A percentile compares a stretch with the other conserved stretches of the same genome.
Evolutionary conservation across 92 coral and sea anemone genomes (phyloP).

Genomic region (Palythoa caribaeorum): DNA sequence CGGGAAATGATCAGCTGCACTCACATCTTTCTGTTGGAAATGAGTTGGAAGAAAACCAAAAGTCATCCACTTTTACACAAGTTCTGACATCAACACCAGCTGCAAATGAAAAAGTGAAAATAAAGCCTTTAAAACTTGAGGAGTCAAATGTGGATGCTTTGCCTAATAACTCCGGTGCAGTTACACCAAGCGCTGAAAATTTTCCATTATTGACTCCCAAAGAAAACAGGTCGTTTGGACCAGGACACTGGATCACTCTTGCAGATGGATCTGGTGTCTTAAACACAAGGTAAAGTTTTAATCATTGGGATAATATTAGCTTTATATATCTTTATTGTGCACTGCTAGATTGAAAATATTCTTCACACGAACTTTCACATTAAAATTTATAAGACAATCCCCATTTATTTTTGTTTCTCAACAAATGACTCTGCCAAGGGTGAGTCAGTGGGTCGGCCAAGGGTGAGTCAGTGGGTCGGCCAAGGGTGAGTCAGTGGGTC

Average conservation of each 20-base stretch:
- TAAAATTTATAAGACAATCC: too few species aligned
- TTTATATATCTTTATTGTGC: background rate
- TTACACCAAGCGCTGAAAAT: background rate
- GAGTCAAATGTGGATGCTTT: slow-evolving; percentile 35
- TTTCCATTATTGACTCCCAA: slow-evolving; percentile 68
- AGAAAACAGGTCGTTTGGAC: slow-evolving; percentile 57
- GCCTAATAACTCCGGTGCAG: background rate
- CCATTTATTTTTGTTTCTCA: too few species aligned
- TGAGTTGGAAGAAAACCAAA: background rate
- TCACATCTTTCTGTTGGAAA: background rate
- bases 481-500: too few species aligned
- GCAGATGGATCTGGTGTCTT: slow-evolving; percentile 94
- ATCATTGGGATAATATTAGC: background rate
- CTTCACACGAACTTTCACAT: background rate
- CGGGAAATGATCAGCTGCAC: background rate
- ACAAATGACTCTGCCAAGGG: too few species aligned
- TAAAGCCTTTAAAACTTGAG: slow-evolving; percentile 59
- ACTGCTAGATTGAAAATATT: background rate
- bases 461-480: too few species aligned
- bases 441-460: too few species aligned
- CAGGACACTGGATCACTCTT: slow-evolving; percentile 87
- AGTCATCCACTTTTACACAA: slow-evolving; percentile 19
- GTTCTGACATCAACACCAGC: slow-evolving; percentile 83
- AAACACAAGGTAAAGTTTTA: slow-evolving; percentile 82
- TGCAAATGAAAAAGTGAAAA: slow-evolving; percentile 51